Evolutionary conservation across 2,797 vertebrate genomes (phyloP).

Genomic region (Echeneis naucrates): DNA sequence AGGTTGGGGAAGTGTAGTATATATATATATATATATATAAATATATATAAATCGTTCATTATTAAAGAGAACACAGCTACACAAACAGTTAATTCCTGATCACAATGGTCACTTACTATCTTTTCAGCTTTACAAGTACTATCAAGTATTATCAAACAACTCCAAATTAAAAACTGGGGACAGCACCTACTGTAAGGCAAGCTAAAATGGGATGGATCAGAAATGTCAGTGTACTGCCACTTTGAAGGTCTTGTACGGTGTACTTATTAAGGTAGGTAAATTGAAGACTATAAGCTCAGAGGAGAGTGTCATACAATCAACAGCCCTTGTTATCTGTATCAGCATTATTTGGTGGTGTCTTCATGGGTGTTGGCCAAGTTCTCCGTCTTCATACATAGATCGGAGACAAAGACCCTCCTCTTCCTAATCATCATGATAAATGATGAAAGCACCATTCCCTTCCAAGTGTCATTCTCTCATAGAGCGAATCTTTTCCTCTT

Average conservation of each 20-base stretch:
- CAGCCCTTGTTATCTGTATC: slow-evolving; percentile 39
- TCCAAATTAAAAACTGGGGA: neutral
- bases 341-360: slow-evolving; percentile 47
- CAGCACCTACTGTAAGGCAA: neutral
- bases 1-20: neutral
- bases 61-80: neutral
- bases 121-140: neutral
- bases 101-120: neutral
- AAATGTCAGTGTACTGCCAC: slow-evolving; percentile 13
- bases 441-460: slow-evolving; percentile 74
- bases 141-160: neutral
- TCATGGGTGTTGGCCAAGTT: slow-evolving; percentile 58
- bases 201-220: slow-evolving; percentile 21
- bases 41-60: too few species aligned
- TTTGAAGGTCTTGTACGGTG: slow-evolving; percentile 13
- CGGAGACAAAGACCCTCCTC: slow-evolving; percentile 79
- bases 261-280: slow-evolving; percentile 3
- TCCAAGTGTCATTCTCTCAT: slow-evolving; percentile 77
- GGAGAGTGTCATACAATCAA: slow-evolving; percentile 29
- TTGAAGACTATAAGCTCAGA: neutral
- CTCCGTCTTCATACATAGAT: slow-evolving; percentile 46
- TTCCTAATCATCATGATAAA: slow-evolving; percentile 79
- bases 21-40: too few species aligned
- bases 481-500: slow-evolving; percentile 72
- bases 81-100: neutral